phyloP scores from a whole-genome alignment of 2,888 invertebrate genomes.

The Boloria euphrosyne region DNA sequence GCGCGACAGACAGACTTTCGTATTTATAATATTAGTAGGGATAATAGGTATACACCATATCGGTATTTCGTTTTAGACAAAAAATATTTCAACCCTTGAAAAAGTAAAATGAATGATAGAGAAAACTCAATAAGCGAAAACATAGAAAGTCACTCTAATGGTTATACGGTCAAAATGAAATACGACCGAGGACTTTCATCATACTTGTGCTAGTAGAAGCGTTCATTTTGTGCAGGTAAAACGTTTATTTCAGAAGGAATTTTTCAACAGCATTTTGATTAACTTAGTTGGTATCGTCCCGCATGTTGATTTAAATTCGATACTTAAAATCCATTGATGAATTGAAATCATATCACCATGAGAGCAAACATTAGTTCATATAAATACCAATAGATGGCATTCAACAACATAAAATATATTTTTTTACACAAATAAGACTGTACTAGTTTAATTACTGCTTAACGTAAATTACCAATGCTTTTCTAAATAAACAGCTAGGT shows the following conservation, averaged over 20 bases:
- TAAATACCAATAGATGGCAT: too few relatives aligned
- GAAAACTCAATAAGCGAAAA: conserved; percentile 13
- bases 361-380: too few relatives aligned
- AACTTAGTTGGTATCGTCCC: neutral
- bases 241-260: conserved; percentile 11
- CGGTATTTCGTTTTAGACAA: neutral
- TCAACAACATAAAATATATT: too few relatives aligned
- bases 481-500: too few relatives aligned
- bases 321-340: too few relatives aligned
- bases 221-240: conserved; percentile 13
- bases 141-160: conserved; percentile 18
- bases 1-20: too few relatives aligned
- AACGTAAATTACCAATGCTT: too few relatives aligned
- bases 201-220: neutral
- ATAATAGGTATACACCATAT: too few relatives aligned
- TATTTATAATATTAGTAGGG: too few relatives aligned
- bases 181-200: conserved; percentile 14
- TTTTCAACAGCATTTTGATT: neutral
- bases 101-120: conserved; percentile 1
- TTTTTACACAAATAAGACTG: too few relatives aligned
- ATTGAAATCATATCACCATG: too few relatives aligned
- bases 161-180: conserved; percentile 18
- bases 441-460: too few relatives aligned
- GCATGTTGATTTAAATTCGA: neutral
- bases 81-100: neutral